These are phyloP conservation scores for Camponotus pennsylvanicus DNA, from an alignment of 1,140 invertebrate genomes.

Conservation along the genomic window DNA sequence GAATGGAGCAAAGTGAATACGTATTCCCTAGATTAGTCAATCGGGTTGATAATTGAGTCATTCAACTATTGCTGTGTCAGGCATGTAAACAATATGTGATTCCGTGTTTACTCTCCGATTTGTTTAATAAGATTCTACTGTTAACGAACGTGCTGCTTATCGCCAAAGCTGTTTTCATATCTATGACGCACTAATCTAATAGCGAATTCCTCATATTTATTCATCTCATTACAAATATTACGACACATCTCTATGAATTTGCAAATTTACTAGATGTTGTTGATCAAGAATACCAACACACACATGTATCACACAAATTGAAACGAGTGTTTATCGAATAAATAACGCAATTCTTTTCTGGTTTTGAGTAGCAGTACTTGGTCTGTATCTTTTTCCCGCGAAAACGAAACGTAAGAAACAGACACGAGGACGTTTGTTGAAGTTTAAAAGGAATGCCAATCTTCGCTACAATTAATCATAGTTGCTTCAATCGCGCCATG, in stretches of 20 bases:
- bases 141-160: constrained; percentile 21
- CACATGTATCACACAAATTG: background rate
- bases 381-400: background rate
- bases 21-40: constrained; percentile 2
- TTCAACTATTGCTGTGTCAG: constrained; percentile 1
- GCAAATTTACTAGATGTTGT: constrained; percentile 23
- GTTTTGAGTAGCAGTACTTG: background rate
- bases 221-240: constrained; percentile 4
- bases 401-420: constrained; percentile 23
- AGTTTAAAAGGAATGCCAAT: background rate
- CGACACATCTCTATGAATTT: constrained; percentile 27
- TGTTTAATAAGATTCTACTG: constrained; percentile 50
- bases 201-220: constrained; percentile 34
- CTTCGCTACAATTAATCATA: background rate
- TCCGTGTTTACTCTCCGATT: constrained; percentile 42
- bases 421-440: background rate
- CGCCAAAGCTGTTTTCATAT: constrained; percentile 24
- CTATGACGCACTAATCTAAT: constrained; percentile 48
- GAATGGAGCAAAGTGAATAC: constrained; percentile 4
- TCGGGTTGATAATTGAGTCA: constrained; percentile 31
- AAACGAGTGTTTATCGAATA: background rate
- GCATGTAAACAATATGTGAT: constrained; percentile 35
- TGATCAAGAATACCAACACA: background rate
- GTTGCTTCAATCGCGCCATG: constrained; percentile 19
- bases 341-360: constrained; percentile 24